Base-by-base conservation (phyloP, 2,797 vertebrate genomes). In the Oophaga sylvatica region DNA sequence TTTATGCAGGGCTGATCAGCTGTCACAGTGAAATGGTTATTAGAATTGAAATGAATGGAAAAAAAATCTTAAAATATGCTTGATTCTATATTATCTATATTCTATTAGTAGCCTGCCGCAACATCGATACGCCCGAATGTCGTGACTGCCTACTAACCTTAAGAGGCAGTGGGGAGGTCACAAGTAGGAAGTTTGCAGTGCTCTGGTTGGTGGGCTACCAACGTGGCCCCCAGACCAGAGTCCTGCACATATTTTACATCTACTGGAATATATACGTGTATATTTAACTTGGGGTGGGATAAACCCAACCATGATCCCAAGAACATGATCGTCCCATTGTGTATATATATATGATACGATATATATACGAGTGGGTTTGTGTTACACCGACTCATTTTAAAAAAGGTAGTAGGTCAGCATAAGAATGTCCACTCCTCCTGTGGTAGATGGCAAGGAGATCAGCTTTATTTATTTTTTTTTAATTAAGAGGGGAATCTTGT, bases 11-110 rank as follows among this genome's bases (percentile, higher is more conserved):
- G 16, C 60, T 89, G 68, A 73, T 82, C 60, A 29, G 63, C 68
- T 77, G 81, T 85, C 87, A 88, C 83, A 88, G 83, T 81, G 81
- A 63, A 71, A 84, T 84, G 75, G 63, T 35, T 71, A 79, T 70
- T 62, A 78, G 86, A 48, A 2, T 22, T 63, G 7, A 80, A 63
- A 63, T 41, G 31, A 4, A 81, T n/a, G 35, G 9, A 48, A 22
- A 45, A 45, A 63, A 8, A 45, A 35, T 41, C 35, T 19, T 19
- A 78, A 57, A 45, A 75, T 56, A 77, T 57, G 5, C 48, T 57
- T 31, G 48, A n/a, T 41, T 41, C 56, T 65, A 3, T 53, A 11
- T 53, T 53, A 53, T 41, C 56, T 65, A 3, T 53, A 11, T 53
- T 53, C 8, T 53, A 53, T 53, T 53, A 7, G 48, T 10, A 53